Conservation (phyloP, 2,888 invertebrate species). For the Liopterus haemorrhoidalis region DNA sequence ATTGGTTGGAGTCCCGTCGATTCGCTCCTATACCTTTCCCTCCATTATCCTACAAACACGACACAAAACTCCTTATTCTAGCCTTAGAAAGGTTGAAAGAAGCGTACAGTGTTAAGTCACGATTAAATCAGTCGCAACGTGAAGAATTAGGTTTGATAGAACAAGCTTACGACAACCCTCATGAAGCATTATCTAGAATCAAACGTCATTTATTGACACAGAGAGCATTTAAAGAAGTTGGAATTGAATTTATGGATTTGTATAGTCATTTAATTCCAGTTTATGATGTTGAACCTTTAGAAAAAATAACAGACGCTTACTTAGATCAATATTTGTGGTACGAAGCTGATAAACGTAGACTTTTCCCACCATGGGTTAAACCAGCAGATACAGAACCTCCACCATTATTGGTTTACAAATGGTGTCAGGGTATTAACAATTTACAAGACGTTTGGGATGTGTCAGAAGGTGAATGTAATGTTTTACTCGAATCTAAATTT, state of each 20-base stretch:
- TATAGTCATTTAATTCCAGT: constrained; percentile 99
- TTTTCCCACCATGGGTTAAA: constrained; percentile 99
- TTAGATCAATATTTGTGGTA: constrained; percentile 99
- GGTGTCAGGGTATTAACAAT: constrained; percentile 99
- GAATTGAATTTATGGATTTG: constrained; percentile 99
- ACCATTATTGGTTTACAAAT: constrained; percentile 87
- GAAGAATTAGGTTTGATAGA: constrained; percentile 98
- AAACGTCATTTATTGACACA: constrained; percentile 98
- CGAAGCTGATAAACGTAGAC: constrained; percentile 93
- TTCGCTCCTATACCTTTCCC: constrained; percentile 99
- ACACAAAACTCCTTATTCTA: constrained; percentile 94
- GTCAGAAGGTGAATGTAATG: constrained; percentile 97
- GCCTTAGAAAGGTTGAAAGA: constrained; percentile 95
- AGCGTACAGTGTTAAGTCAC: constrained; percentile 95
- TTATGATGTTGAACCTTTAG: constrained; percentile 97
- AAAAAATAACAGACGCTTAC: constrained; percentile 99
- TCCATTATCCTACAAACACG: constrained; percentile 98
- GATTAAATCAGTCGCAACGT: constrained; percentile 96
- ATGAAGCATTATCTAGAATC: constrained; percentile 96
- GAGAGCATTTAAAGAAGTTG: constrained; percentile 96
- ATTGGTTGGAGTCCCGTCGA: constrained; percentile 96
- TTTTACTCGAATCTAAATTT: constrained; percentile 91
- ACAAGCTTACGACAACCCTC: constrained; percentile 99
- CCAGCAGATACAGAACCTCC: constrained; percentile 98
- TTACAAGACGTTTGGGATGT: constrained; percentile 99